These are phyloP conservation scores for Protaetia brevitarsis DNA, from an alignment of 1,140 invertebrate species.

Conservation along the genomic window DNA sequence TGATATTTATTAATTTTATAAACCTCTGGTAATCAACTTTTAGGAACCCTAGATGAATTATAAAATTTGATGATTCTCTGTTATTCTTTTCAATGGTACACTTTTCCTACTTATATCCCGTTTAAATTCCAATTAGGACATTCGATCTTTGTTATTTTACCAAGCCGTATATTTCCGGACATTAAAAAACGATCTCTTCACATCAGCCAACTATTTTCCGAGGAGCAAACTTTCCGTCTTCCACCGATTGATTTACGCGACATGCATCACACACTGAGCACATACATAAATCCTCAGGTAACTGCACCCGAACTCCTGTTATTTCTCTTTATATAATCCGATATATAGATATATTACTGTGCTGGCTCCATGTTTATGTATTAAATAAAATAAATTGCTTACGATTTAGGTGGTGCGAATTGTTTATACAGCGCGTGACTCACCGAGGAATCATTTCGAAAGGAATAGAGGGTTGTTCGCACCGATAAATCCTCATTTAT, in stretches of 20 bases:
- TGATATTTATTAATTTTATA: too few relatives aligned
- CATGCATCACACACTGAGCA: background rate
- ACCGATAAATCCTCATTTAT: background rate
- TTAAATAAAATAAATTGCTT: conserved; percentile 4
- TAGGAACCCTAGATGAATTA: too few relatives aligned
- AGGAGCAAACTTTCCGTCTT: too few relatives aligned
- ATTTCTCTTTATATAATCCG: conserved; percentile 12
- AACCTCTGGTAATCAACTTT: too few relatives aligned
- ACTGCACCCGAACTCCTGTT: background rate
- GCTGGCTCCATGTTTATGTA: background rate
- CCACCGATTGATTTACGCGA: background rate
- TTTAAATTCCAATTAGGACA: too few relatives aligned
- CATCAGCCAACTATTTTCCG: too few relatives aligned
- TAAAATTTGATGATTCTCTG: too few relatives aligned
- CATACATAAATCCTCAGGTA: background rate
- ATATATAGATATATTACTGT: conserved; percentile 9
- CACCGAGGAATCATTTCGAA: background rate
- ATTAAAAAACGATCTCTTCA: background rate
- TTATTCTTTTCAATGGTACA: too few relatives aligned
- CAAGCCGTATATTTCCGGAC: background rate
- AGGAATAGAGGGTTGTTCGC: background rate
- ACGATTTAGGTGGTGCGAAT: background rate
- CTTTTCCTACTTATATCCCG: too few relatives aligned
- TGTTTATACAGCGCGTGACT: background rate
- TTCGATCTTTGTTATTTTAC: background rate